Evolutionary conservation across 2,797 vertebrate species (phyloP).

Genomic region (Bucorvus abyssinicus): DNA sequence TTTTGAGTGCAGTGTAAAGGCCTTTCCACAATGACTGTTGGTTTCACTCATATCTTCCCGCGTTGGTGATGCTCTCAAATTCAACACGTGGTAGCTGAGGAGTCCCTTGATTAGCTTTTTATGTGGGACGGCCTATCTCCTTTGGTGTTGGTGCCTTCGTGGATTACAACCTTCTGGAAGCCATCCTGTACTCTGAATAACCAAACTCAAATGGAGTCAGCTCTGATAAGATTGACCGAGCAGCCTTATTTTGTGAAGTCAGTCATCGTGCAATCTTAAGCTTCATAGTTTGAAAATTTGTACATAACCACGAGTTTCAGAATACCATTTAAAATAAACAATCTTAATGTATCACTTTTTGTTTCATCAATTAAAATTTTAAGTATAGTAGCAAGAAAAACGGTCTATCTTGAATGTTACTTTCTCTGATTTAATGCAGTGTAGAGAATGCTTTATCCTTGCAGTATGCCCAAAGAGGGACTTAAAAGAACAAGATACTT

Average conservation of each 20-base stretch:
- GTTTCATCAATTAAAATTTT: not conserved
- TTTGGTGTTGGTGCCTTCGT: not conserved
- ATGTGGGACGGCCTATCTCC: not conserved
- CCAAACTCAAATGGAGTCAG: not conserved
- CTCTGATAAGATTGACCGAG: not conserved
- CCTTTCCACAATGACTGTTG: not conserved
- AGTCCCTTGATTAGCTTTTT: not conserved
- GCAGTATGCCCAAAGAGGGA: not conserved
- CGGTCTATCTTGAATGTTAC: not conserved
- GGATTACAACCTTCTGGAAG: not conserved
- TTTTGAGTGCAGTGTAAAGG: not conserved
- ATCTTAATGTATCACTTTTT: not conserved
- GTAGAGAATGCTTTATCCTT: not conserved
- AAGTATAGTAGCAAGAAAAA: not conserved
- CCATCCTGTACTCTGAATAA: not conserved
- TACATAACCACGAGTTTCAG: not conserved
- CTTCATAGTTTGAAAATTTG: slow-evolving; percentile 3
- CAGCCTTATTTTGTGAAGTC: slow-evolving; percentile 10
- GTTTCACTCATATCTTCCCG: not conserved
- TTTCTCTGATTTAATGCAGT: not conserved
- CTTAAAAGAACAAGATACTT: not conserved
- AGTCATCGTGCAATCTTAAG: not conserved
- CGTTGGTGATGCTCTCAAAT: not conserved
- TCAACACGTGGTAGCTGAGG: not conserved
- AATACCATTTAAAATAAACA: slow-evolving; percentile 48